Base-by-base conservation (phyloP, 2,113 vertebrate species). In the Crocuta crocuta region DNA sequence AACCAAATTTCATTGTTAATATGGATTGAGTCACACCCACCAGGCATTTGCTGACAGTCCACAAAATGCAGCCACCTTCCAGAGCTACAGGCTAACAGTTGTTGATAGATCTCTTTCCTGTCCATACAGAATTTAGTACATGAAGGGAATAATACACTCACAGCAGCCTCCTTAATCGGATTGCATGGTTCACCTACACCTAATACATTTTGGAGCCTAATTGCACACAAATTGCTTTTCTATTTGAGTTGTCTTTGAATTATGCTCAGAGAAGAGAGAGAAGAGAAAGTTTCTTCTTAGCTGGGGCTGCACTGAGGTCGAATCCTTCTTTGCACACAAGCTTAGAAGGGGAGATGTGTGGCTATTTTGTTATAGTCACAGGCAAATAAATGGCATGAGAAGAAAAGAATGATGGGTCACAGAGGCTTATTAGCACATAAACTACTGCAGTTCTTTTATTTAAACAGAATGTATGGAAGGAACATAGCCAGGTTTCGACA, bases 221-320 rank as follows among this genome's bases (percentile, higher is more conserved):
- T 50, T 80, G 55, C 9, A 88, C 13, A 10, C 10, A 85, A 61
- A 90, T 78, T 94, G 45, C 71, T 95, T 95, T 96, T 74, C 85
- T 96, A 45, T 97, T 91, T 96, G 63, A 89, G 86, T 84, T 97
- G 73, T 87, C 58, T 91, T 96, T 96, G 84, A 87, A 81, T 97
- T 93, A 35, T 84, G 80, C 78, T 79, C 45, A 82, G 53, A 74
- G 61, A 94, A 55, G 66, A 79, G 33, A 63, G 87, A 45, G 74
- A 63, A 71, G 33, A 78, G 63, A 68, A 85, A 33, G n/a, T 61
- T 81, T 89, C 63, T 94, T 86, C 61, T 92, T 70, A 39, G 58
- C 31, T n/a, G 10, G 33, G 21, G 61, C 13, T 86, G 2, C 31
- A 89, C 82, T 85, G 63, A 87, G 58, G 45, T n/a, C 39, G 50